These are phyloP conservation scores for Melanaphis sacchari DNA, from an alignment of 1,140 invertebrate species.

Conservation along the genomic window DNA sequence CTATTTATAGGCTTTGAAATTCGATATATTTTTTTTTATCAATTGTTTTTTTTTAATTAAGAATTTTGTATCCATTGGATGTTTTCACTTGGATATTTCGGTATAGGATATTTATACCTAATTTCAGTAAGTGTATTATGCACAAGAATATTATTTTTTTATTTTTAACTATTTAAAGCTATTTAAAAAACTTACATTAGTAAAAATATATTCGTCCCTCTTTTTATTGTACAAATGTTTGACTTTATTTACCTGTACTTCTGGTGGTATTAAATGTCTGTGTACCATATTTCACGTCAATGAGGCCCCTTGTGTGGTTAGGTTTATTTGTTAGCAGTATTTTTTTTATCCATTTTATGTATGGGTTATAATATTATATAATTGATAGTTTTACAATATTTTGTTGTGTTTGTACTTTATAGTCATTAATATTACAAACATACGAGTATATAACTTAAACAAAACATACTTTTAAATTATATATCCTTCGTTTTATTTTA, in stretches of 20 bases:
- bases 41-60: not conserved
- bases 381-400: not conserved
- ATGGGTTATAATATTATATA: not conserved
- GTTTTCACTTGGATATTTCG: too few species aligned
- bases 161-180: not conserved
- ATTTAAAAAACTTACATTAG: not conserved
- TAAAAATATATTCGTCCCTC: not conserved
- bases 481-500: not conserved
- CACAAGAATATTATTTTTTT: not conserved
- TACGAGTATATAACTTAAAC: not conserved
- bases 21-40: not conserved
- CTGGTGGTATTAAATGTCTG: not conserved
- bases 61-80: too few species aligned
- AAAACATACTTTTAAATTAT: not conserved
- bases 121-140: not conserved
- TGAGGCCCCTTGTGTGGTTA: not conserved
- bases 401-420: not conserved
- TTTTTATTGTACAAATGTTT: not conserved
- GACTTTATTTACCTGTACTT: not conserved
- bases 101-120: not conserved
- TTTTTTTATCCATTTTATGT: not conserved
- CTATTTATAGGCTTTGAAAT: too few species aligned
- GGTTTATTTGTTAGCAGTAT: not conserved
- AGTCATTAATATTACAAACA: constrained; percentile 2
- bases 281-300: not conserved